Conservation (phyloP, 2,797 vertebrate genomes). For the Sebastes itinus region DNA sequence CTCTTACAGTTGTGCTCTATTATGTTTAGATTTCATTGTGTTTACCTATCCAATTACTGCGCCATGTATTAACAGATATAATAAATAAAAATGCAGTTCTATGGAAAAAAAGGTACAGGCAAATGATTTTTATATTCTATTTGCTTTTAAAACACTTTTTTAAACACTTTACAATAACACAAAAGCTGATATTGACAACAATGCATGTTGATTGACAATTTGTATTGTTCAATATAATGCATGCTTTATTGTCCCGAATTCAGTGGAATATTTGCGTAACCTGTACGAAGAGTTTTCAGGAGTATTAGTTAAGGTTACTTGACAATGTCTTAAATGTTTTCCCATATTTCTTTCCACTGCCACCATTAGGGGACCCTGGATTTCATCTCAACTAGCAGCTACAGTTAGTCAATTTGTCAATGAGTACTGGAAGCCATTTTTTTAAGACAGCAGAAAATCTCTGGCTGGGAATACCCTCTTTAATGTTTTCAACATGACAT, state of each 20-base stretch:
- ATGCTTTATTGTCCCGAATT: background rate
- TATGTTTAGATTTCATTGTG: constrained; percentile 19
- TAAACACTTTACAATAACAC: no score
- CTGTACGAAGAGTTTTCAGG: background rate
- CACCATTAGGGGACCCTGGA: background rate
- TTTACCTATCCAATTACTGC: background rate
- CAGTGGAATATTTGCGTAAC: background rate
- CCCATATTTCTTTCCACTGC: background rate
- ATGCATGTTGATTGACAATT: background rate
- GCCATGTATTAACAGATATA: background rate
- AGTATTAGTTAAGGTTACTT: background rate
- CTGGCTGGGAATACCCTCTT: background rate
- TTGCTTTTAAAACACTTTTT: background rate
- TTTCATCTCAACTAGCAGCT: background rate
- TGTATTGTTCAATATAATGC: background rate
- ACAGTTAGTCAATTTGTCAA: constrained; percentile 10
- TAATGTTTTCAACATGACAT: background rate
- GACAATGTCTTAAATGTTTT: background rate
- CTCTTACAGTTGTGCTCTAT: constrained; percentile 8
- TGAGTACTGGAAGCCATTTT: background rate
- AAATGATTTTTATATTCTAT: background rate
- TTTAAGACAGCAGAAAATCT: background rate
- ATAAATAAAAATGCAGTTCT: background rate
- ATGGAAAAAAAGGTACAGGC: background rate
- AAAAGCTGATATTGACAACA: no score